Evolutionary conservation across 23 tunicate species (phyloP).

Genomic region (Ascidia mentula): DNA sequence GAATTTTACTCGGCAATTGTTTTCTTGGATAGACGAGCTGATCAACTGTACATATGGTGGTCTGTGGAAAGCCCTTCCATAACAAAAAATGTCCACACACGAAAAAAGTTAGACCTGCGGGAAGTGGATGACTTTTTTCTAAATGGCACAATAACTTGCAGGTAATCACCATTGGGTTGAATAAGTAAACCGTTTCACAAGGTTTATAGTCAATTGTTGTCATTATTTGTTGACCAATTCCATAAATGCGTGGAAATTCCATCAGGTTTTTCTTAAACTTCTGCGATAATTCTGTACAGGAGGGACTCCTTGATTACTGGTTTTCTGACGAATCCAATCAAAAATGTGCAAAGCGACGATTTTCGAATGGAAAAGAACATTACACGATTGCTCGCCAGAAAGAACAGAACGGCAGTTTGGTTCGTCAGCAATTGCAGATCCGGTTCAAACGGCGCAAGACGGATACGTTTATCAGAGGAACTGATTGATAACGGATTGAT

Average conservation of each 20-base stretch:
- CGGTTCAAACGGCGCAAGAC: neutral
- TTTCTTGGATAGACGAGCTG: neutral
- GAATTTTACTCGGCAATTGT: neutral
- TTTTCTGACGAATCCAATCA: neutral
- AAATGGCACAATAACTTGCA: neutral
- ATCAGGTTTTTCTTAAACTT: neutral
- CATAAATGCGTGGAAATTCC: neutral
- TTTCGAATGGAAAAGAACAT: neutral
- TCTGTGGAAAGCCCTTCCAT: constrained; percentile 1
- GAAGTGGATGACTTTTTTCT: neutral
- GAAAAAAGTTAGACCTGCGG: neutral
- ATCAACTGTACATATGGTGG: neutral
- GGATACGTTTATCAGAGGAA: neutral
- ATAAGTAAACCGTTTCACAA: neutral
- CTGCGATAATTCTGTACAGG: neutral
- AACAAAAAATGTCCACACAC: neutral
- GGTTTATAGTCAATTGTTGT: neutral
- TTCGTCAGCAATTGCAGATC: constrained; percentile 19
- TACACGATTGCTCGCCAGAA: neutral
- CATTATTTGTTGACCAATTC: neutral
- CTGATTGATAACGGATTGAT: neutral
- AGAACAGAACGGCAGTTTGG: constrained; percentile 12
- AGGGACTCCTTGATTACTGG: neutral
- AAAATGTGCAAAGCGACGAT: neutral
- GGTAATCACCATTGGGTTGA: neutral